A percentile compares a stretch with the other conserved stretches of the same genome.
phyloP scores from a whole-genome alignment of 2,797 vertebrate genomes.

The Pseudomugil gertrudae region DNA sequence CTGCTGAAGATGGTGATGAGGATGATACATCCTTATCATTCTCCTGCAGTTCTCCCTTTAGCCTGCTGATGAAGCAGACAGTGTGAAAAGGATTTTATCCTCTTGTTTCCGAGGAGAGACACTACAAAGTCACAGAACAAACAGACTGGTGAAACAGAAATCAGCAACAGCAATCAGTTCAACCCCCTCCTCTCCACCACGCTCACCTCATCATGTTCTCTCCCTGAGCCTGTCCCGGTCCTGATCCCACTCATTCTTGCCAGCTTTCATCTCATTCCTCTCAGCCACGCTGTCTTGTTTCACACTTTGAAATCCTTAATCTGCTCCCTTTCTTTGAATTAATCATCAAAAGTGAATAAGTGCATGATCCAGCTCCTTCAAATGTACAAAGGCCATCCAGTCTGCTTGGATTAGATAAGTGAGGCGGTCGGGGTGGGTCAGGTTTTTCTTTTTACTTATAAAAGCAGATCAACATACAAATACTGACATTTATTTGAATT shows the following conservation, averaged over 20 bases:
- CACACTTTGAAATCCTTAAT: conserved; percentile 64
- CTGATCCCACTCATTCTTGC: conserved; percentile 42
- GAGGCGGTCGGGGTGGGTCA: background rate
- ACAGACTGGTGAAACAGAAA: conserved; percentile 53
- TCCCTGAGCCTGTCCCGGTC: conserved; percentile 14
- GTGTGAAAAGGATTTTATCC: no score
- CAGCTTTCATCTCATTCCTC: conserved; percentile 57
- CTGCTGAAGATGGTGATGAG: conserved; percentile 1
- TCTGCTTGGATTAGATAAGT: conserved; percentile 38
- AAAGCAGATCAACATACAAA: conserved; percentile 16
- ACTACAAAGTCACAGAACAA: conserved; percentile 57
- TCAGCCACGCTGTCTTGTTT: conserved; percentile 42
- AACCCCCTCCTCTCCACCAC: background rate
- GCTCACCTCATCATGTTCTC: conserved; percentile 36
- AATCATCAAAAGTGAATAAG: conserved; percentile 60
- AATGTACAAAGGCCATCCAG: conserved; percentile 40
- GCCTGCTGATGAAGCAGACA: conserved; percentile 45
- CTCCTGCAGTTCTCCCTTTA: conserved; percentile 24
- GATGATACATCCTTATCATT: conserved; percentile 32
- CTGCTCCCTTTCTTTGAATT: conserved; percentile 59
- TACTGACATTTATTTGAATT: conserved; percentile 11
- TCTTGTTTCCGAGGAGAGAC: conserved; percentile 54
- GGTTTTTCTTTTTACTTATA: conserved; percentile 24
- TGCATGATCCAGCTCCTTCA: conserved; percentile 19
- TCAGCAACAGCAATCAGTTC: conserved; percentile 39